These are phyloP conservation scores for Neodiprion lecontei DNA, from an alignment of 1,140 invertebrate species.

Conservation along the genomic window DNA sequence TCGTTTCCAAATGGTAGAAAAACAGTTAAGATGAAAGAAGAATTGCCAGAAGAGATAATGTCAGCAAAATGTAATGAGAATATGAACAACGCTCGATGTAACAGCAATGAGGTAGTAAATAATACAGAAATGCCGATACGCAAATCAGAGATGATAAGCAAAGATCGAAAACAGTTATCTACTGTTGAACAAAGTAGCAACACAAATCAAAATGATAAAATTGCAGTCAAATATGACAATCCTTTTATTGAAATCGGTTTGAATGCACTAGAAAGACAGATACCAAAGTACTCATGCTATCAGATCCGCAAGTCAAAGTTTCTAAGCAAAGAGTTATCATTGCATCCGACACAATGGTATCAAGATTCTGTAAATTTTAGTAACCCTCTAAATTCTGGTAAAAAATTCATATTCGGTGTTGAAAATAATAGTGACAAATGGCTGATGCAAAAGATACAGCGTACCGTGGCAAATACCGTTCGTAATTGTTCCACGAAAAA, in stretches of 20 bases:
- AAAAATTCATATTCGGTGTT: neutral
- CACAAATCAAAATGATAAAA: constrained; percentile 12
- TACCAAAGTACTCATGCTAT: constrained; percentile 22
- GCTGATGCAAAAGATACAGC: neutral
- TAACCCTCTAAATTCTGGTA: neutral
- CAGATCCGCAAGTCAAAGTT: constrained; percentile 36
- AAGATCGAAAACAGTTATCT: too few species aligned
- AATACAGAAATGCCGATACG: neutral
- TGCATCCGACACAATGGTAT: constrained; percentile 20
- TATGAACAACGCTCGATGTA: neutral
- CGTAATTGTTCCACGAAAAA: neutral
- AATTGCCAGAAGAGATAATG: neutral
- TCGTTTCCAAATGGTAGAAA: neutral
- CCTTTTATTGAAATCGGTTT: constrained; percentile 32
- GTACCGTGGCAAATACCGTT: neutral
- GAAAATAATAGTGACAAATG: neutral
- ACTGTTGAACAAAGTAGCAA: neutral
- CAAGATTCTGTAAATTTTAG: neutral
- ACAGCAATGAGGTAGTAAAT: too few species aligned
- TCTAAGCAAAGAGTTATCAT: constrained; percentile 29
- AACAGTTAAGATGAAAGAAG: neutral
- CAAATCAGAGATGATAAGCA: neutral
- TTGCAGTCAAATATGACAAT: constrained; percentile 1
- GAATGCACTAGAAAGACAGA: constrained; percentile 10
- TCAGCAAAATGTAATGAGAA: neutral